Evolutionary conservation across 2,797 vertebrate species (phyloP), one percentile per base, ranked within the genome.

Genomic region (Ceryle rudis): DNA sequence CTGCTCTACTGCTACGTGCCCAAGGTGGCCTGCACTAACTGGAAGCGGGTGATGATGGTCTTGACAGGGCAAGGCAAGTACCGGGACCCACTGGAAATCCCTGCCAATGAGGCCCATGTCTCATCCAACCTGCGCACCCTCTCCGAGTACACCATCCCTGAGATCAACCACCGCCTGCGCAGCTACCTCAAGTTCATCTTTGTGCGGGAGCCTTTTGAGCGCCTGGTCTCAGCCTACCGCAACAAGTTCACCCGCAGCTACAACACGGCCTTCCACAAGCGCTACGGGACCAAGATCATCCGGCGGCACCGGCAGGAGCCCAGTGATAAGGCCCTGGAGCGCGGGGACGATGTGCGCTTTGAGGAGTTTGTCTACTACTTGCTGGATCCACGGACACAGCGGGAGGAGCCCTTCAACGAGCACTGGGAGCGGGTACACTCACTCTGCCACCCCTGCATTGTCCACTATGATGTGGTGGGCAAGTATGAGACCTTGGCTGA

Each of bases 1-100:
- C 98, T 99, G 64, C 98, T 99, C n/a, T 99, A 99, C 97, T 99
- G 99, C 98, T 99, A 99, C 2, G 99, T 99, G 39, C 99, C 99
- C 89, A 99, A 99, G 97, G 99, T 99, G 55, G 99, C 99, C 77
- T 99, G 99, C 97, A 99, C 99, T 81, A 99, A 99, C 96, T 99
- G 99, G 99, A 99, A 99, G 97, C 98, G 99, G 6, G 98, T 99
- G 89, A 97, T 99, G 92, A 99, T 99, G 98, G 99, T 99, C 42
- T 98, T 99, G 79, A 99, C 98, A 0, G 98, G 99, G 1, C 97
- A 98, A 3, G 98, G 98, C 41, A 98, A 98, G 72, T 98, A 98
- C 95, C 98, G 83, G 0, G 98, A 99, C 93, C 99, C 99, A 0
- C 97, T 98, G 10, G 96, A 98, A 69, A 99, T 99, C 97, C 99